Evolutionary conservation across 2,888 invertebrate species (phyloP), one percentile per base, ranked within the genome.

Genomic region (Pomacea canaliculata): DNA sequence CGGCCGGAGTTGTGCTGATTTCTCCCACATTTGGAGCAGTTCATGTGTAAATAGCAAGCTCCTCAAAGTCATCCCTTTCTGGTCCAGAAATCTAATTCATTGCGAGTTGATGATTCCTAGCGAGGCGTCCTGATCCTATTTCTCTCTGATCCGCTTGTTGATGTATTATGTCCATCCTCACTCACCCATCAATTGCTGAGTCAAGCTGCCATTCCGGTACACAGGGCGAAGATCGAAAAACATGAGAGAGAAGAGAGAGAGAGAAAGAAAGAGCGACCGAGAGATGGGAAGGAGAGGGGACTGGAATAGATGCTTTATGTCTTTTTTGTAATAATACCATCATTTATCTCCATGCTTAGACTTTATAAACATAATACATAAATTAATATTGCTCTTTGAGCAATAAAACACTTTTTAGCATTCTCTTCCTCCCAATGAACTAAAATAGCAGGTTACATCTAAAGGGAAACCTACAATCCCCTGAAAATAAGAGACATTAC

Each of bases 191-290:
- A 49, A 49, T 71, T 59, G 71, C 49, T 16, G 37, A 27, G 37
- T 19, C 60, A 18, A 46, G 23, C 19, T 16, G 60, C 46, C 66
- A 67, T 67, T 67, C 66, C 66, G 66, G 66, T 46, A 27, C 27
- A 27, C 27, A 27, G 46, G 9, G 37, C 8, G 66, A 46, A 37
- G 66, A 16, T 1, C 10, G 66, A 46, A 9, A 16, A 27, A 27
- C n/a, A 2, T 18, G 66, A 27, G 27, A 37, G 10, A 48, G 10
- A 49, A 60, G 68, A 68, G 68, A 59, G 68, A 59, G 73, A 73
- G 68, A 73, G 68, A 68, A 60, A 73, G 73, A 68, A 48, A 73
- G 73, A 73, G 73, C 37, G 37, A 73, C 60, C 68, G 60, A 68
- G 46, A 46, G 68, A 59, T 23, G 56, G n/a, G 51, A 67, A 49